Base-by-base conservation (phyloP, 2,113 vertebrate genomes). In the Nothocercus nigrocapillus region DNA sequence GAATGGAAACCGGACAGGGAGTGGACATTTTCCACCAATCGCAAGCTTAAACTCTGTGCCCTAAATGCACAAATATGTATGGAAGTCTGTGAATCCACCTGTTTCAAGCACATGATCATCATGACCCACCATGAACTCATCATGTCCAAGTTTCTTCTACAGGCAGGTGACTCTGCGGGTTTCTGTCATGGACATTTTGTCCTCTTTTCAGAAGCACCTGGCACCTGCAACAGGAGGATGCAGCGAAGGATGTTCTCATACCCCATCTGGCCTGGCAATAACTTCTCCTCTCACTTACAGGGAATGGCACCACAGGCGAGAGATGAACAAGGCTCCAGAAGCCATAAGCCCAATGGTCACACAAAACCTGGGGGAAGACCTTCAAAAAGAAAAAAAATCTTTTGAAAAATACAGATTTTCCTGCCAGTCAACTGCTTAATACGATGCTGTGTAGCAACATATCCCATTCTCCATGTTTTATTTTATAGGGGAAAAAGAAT, bases 101-200 rank as follows among this genome's bases (percentile, higher is more conserved):
- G 17, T 45, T 44, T 47, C 17, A 28, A 25, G 25, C 49, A 53
- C 11, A 18, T 18, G 38, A 25, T 36, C 13, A 21, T 22, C 12
- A 47, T 13, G n/a, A 73, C 49, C 69, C 13, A 30, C 15, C 8
- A 38, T 11, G 30, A 75, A 32, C 38, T 72, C 74, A 84, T 25
- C 11, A 3, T 4, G 24, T 27, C 47, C 32, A 77, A 63, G 67
- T 0, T 0, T 7, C 53, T 42, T 69, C 44, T 34, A 34, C 2
- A 16, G 56, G 53, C 27, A 56, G 7, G 7, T 17, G 54, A 68
- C 11, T 61, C 47, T 20, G 32, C 66, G 44, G 40, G 58, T 13
- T 61, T 49, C 56, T 61, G 21, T 56, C 40, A 53, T 5, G 61
- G 51, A 20, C n/a, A 36, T 28, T 30, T 45, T 70, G 61, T 66